Percentiles rank a stretch among this genome's conserved stretches.
Conservation (phyloP, 2,888 invertebrate species). For the Conus canariensis region DNA sequence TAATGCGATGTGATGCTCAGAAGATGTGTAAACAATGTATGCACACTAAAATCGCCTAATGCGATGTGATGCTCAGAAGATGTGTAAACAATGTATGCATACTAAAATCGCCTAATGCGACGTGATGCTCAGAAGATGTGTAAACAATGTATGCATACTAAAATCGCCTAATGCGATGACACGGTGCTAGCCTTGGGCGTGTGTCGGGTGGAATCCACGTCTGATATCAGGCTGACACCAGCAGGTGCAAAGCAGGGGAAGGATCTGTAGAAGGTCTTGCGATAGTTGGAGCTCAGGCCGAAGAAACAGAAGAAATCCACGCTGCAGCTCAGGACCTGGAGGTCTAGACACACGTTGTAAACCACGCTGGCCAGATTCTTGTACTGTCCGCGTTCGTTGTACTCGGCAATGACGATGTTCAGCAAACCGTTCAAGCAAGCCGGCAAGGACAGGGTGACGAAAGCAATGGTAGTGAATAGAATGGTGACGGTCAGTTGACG, state of each 20-base stretch:
- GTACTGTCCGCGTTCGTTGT: not conserved
- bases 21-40: too few relatives aligned
- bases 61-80: too few relatives aligned
- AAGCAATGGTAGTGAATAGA: constrained; percentile 12
- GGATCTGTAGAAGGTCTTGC: constrained; percentile 6
- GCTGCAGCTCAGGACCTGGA: constrained; percentile 30
- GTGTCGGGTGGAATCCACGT: not conserved
- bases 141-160: too few relatives aligned
- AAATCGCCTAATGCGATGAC: not conserved
- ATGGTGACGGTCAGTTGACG: constrained; percentile 35
- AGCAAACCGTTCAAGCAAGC: constrained; percentile 6
- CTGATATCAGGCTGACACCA: not conserved
- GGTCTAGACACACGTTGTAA: not conserved
- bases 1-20: too few relatives aligned
- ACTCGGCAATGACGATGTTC: constrained; percentile 2
- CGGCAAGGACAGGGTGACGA: constrained; percentile 17
- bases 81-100: too few relatives aligned
- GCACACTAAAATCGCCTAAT: too few relatives aligned
- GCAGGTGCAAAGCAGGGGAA: not conserved
- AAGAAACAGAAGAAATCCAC: constrained; percentile 29
- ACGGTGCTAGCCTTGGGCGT: not conserved
- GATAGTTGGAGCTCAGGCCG: constrained; percentile 21
- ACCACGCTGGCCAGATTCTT: constrained; percentile 3
- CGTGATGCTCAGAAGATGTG: too few relatives aligned
- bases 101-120: too few relatives aligned